phyloP scores from a whole-genome alignment of 1,140 invertebrate genomes.

The Belonocnema kinseyi region DNA sequence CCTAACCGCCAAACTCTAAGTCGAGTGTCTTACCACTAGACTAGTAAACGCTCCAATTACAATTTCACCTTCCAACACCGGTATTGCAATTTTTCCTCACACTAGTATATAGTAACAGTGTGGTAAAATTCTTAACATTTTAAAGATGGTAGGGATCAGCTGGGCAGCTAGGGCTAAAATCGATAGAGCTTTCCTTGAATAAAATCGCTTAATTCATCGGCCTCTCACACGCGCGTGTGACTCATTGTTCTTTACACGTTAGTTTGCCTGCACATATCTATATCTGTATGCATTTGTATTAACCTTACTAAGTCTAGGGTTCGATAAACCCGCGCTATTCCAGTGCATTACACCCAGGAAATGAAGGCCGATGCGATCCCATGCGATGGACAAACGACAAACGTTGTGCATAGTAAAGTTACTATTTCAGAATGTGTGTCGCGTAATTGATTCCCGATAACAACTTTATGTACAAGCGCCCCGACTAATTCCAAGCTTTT shows the following conservation, averaged over 20 bases:
- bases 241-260: slow-evolving; percentile 26
- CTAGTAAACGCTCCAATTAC: too few species aligned
- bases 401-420: slow-evolving; percentile 2
- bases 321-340: slow-evolving; percentile 26
- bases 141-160: too few species aligned
- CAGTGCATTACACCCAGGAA: slow-evolving; percentile 23
- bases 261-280: not conserved
- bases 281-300: not conserved
- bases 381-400: slow-evolving; percentile 8
- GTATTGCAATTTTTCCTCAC: too few species aligned
- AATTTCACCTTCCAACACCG: too few species aligned
- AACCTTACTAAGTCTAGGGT: slow-evolving; percentile 13
- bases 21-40: too few species aligned
- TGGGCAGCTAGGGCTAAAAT: too few species aligned
- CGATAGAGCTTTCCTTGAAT: too few species aligned
- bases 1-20: too few species aligned
- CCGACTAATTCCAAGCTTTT: not conserved
- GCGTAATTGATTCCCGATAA: slow-evolving; percentile 26
- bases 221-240: slow-evolving; percentile 2
- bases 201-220: not conserved
- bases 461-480: not conserved
- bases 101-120: too few species aligned
- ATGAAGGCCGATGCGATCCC: not conserved
- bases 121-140: too few species aligned
- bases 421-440: slow-evolving; percentile 14